phyloP scores from a whole-genome alignment of 1,140 invertebrate species.

The Habropoda laboriosa region DNA sequence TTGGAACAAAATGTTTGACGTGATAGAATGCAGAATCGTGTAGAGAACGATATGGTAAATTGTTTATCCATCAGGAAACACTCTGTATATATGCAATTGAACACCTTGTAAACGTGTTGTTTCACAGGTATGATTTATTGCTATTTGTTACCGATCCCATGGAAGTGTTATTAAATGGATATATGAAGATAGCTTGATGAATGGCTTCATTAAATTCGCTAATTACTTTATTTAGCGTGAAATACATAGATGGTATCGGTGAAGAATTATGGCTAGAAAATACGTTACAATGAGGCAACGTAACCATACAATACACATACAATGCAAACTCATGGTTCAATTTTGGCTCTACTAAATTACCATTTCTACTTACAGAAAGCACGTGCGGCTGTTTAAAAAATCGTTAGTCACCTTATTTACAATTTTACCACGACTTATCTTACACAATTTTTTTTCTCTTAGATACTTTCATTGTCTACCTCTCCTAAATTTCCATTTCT shows the following conservation, averaged over 20 bases:
- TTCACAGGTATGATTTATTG: background rate
- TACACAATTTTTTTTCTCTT: too few species aligned
- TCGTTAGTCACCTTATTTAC: too few species aligned
- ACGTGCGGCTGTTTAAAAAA: too few species aligned
- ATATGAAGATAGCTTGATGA: background rate
- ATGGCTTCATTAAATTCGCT: constrained; percentile 12
- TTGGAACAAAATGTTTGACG: too few species aligned
- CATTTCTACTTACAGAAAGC: background rate
- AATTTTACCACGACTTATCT: too few species aligned
- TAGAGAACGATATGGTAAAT: too few species aligned
- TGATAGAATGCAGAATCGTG: too few species aligned
- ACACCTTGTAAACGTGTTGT: background rate
- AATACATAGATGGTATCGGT: background rate
- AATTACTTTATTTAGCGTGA: constrained; percentile 22
- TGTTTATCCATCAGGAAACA: too few species aligned
- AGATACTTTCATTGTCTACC: too few species aligned
- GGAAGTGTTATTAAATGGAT: background rate
- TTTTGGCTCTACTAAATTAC: background rate
- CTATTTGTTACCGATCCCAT: background rate
- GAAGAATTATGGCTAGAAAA: constrained; percentile 10
- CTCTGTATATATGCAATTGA: too few species aligned
- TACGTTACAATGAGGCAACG: background rate
- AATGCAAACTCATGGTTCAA: background rate
- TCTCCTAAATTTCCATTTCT: too few species aligned
- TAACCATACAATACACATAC: background rate